Conservation (phyloP, 2,113 vertebrate genomes). For the Pelusios castaneus region DNA sequence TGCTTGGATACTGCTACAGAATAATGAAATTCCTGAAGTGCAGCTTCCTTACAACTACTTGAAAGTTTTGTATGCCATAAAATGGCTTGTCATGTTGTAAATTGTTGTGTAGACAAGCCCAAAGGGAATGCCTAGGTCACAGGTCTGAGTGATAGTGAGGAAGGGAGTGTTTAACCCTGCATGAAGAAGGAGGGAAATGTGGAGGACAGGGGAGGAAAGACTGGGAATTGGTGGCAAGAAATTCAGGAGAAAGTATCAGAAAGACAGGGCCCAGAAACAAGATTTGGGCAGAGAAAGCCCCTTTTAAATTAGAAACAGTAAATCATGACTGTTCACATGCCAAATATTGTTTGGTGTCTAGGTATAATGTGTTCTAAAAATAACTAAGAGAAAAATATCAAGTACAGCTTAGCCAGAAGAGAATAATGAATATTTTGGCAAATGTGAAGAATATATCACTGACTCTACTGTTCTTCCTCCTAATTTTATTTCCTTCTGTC, state of each 20-base stretch:
- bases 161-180: neutral
- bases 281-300: slow-evolving; percentile 4
- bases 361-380: neutral
- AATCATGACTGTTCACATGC: neutral
- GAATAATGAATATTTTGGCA: neutral
- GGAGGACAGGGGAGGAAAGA: neutral
- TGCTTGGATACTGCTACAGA: neutral
- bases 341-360: neutral
- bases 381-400: neutral
- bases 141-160: neutral
- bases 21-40: neutral
- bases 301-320: slow-evolving; percentile 14
- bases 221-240: neutral
- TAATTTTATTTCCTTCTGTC: slow-evolving; percentile 1
- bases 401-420: neutral
- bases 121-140: neutral
- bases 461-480: neutral
- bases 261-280: neutral
- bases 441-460: slow-evolving; percentile 4
- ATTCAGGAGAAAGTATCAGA: neutral
- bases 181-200: fast-evolving
- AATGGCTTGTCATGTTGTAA: neutral
- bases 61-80: neutral
- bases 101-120: neutral
- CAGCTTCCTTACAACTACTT: neutral